Base-by-base conservation (phyloP, 1,140 invertebrate genomes). In the Zaprionus ornatus region DNA sequence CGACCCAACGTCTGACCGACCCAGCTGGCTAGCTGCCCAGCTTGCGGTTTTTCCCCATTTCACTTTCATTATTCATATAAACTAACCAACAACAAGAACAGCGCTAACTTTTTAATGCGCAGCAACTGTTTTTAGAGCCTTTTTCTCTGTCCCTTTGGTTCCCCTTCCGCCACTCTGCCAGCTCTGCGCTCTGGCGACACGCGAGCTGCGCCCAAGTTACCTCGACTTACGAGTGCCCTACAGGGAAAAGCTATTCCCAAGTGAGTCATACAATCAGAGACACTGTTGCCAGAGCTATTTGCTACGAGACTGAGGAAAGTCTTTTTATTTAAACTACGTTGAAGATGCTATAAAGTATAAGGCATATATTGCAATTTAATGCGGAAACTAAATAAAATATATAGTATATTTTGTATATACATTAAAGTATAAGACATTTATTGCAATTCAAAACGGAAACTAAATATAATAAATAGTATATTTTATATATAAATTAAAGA, bases 101-200 rank as follows among this genome's bases (percentile, higher is more conserved):
- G 66, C 48, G 68, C 76, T 79, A 87, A 86, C 84, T 86, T 87
- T 86, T 87, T 86, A 86, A 86, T 86, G 75, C 71, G 59, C 67
- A 59, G 77, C 82, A 86, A 85, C 77, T 80, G 82, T 77, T 74
- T 67, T 67, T 63, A 70, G 50, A 56, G 56, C 57, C 69, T 12
- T 72, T 61, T 57, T 54, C 21, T 4, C 35, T 9, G 12, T 37
- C 35, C 35, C 35, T 37, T 15, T 45, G 9, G 29, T 7, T 32
- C n/a, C 40, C 2, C 3, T 42, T 17, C 15, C 40, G 17, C 40
- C 7, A 3, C 15, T 6, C 37, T 40, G 37, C 15, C 25, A 27
- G 15, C 32, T 32, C 7, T 32, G 3, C 5, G 37, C 37, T n/a
- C 40, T 17, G 40, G 40, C n/a, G 40, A 45, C 40, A 45, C 40